Evolutionary conservation across 2,113 vertebrate genomes (phyloP), one percentile per base, ranked within the genome.

Genomic region (Trogon melanurus): DNA sequence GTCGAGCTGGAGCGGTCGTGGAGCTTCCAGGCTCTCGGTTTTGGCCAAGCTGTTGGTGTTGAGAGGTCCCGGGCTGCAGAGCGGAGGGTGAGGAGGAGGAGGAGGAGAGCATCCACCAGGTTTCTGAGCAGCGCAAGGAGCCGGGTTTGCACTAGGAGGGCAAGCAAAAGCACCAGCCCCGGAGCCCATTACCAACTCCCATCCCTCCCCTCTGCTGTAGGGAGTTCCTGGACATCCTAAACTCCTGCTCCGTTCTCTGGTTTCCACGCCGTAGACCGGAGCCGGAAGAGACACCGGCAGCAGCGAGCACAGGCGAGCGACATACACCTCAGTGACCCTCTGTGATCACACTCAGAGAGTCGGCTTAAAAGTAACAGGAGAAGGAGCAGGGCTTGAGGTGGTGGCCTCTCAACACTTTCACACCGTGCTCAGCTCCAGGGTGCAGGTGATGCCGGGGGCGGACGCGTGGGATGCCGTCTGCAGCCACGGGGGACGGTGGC

Each of bases 301-400:
- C 32, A 51, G 34, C 0, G 4, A 8, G 47, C 62, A 32, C n/a
- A 58, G 56, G 56, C 0, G 1, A 48, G 61, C 79, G 34, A 20
- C 21, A 5, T 22, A 0, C 1, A n/a, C 57, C 44, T 20, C 1
- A 1, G 53, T 73, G 41, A 20, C 51, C 41, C 34, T 29, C 60
- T 66, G 47, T 1, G 1, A 16, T 60, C 17, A 3, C 0, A 0
- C 69, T 11, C 1, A 4, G 21, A 66, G 7, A 2, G 1, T 21
- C 47, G 0, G 0, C 36, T 25, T 4, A 2, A 0, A 9, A 44
- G 14, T 36, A 7, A 19, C 0, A 0, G 73, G 88, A 23, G 51
- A 51, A 41, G 57, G 10, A 50, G 50, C 13, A 29, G 45, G 48
- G 38, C 72, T 41, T 5, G 0, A 1, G 29, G 45, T 16, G 67